phyloP scores from a whole-genome alignment of 2,888 invertebrate genomes.

The Apoda limacodes region DNA sequence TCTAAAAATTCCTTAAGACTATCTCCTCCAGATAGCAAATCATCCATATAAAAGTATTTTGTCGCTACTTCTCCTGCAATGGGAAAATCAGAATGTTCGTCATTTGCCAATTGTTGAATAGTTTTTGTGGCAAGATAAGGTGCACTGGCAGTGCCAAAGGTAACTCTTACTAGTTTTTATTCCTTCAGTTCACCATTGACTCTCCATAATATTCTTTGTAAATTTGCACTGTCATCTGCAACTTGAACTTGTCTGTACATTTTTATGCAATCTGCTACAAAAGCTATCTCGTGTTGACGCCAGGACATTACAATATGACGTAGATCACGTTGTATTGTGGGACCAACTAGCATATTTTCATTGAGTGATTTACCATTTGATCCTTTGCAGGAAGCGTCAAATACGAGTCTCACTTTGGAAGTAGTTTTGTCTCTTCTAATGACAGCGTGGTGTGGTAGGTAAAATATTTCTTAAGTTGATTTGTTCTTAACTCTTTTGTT shows the following conservation, averaged over 20 bases:
- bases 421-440: conserved; percentile 5
- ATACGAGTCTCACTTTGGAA: conserved; percentile 1
- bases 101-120: conserved; percentile 1
- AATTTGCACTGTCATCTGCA: neutral
- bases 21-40: no score
- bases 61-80: neutral
- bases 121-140: conserved; percentile 1
- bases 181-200: neutral
- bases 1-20: no score
- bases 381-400: conserved; percentile 8
- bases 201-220: conserved; percentile 3
- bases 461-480: conserved; percentile 4
- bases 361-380: conserved; percentile 16
- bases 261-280: conserved; percentile 10
- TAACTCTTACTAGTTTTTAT: neutral
- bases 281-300: conserved; percentile 7
- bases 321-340: conserved; percentile 14
- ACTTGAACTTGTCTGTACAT: conserved; percentile 6
- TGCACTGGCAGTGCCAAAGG: conserved; percentile 5
- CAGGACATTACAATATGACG: conserved; percentile 14
- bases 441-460: conserved; percentile 11
- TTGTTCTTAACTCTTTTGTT: no score
- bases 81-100: neutral
- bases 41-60: neutral
- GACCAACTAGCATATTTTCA: conserved; percentile 14